A percentile compares a stretch with the other conserved stretches of the same genome.
Evolutionary conservation across 2,888 invertebrate species (phyloP).

Genomic region (Pimpla rufipes): DNA sequence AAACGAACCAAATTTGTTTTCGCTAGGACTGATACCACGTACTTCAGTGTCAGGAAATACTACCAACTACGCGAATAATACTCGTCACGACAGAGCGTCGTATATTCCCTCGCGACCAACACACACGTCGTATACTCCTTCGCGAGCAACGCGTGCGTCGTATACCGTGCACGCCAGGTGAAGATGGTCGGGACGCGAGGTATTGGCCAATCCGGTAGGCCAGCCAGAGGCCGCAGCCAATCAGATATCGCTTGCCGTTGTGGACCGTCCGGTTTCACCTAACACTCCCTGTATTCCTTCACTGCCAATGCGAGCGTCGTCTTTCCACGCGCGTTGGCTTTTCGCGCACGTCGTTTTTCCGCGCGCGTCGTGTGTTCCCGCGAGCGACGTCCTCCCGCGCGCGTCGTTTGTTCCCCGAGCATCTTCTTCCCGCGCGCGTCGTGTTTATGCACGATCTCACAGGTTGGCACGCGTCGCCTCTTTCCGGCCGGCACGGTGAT

Average conservation of each 20-base stretch:
- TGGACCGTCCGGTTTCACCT: no score
- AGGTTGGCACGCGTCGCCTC: background rate
- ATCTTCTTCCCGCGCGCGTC: background rate
- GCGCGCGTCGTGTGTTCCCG: background rate
- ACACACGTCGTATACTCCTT: background rate
- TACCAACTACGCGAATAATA: background rate
- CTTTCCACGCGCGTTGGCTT: no score
- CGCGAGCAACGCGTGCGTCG: background rate
- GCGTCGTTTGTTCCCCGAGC: background rate
- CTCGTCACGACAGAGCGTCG: constrained; percentile 1
- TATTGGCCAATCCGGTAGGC: no score
- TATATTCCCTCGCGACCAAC: background rate
- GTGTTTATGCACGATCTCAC: background rate
- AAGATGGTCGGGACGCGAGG: no score
- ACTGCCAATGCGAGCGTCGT: no score
- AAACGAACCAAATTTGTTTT: constrained; percentile 4
- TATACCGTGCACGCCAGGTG: no score
- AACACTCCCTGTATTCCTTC: no score
- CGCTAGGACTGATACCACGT: background rate
- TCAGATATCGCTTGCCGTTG: no score
- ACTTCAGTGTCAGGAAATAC: background rate
- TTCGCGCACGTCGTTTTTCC: background rate
- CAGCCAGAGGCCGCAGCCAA: no score
- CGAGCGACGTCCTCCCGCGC: background rate
- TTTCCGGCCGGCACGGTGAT: background rate